These are phyloP conservation scores for Byasa hedistus DNA, from an alignment of 2,888 invertebrate species.

Conservation along the genomic window DNA sequence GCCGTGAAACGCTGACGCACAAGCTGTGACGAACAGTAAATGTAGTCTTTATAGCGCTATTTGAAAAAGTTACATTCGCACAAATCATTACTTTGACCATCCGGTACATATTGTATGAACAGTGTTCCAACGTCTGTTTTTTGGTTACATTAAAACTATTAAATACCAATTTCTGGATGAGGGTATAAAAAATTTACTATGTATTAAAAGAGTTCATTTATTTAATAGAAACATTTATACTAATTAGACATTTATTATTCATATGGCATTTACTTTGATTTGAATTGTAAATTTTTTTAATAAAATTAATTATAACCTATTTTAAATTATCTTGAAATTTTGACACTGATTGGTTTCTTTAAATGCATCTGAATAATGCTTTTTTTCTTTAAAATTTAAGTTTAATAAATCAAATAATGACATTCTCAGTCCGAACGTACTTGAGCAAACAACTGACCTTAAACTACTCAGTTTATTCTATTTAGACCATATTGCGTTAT, in stretches of 20 bases:
- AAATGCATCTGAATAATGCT: background rate
- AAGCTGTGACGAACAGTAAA: slow-evolving; percentile 14
- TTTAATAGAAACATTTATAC: background rate
- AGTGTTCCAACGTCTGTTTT: too few species aligned
- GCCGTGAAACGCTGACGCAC: slow-evolving; percentile 31
- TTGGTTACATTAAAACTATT: background rate
- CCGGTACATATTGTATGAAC: background rate
- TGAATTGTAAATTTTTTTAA: slow-evolving; percentile 1
- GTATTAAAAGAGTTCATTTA: too few species aligned
- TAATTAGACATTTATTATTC: background rate
- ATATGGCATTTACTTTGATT: slow-evolving; percentile 1
- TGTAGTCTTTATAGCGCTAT: slow-evolving; percentile 11
- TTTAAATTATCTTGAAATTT: background rate
- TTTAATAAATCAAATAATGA: slow-evolving; percentile 1
- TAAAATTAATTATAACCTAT: background rate
- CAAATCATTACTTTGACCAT: background rate
- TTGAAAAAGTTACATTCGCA: background rate
- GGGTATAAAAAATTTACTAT: too few species aligned
- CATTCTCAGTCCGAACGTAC: slow-evolving; percentile 19
- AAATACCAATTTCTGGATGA: too few species aligned
- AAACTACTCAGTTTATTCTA: slow-evolving; percentile 25
- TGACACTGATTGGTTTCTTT: background rate
- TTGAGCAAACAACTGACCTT: slow-evolving; percentile 29
- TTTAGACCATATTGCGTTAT: slow-evolving; percentile 19
- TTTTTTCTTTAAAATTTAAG: background rate